Evolutionary conservation across 2,113 vertebrate genomes (phyloP).

Genomic region (Hemiscyllium ocellatum): DNA sequence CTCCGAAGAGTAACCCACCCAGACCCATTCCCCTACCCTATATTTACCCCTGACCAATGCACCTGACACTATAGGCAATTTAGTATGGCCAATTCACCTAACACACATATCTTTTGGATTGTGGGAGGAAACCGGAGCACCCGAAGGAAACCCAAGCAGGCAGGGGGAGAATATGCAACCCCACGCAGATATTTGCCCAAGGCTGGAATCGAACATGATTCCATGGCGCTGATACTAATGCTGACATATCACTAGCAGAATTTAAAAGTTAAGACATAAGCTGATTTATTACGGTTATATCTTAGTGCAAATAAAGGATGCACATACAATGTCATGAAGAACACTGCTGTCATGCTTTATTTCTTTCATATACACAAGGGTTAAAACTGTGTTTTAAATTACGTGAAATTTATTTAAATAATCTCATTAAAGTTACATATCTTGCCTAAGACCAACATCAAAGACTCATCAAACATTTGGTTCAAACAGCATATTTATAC

Average conservation of each 20-base stretch:
- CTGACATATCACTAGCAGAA: not conserved
- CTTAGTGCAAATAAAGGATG: not conserved
- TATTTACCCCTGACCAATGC: too few species aligned
- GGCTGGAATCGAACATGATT: too few species aligned
- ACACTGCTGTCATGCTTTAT: not conserved
- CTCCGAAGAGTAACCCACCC: too few species aligned
- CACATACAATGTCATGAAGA: not conserved
- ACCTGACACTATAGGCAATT: too few species aligned
- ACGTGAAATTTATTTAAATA: conserved; percentile 17
- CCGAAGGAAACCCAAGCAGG: too few species aligned
- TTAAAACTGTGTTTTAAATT: not conserved
- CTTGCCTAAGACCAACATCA: not conserved
- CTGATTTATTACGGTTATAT: not conserved
- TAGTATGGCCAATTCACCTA: too few species aligned
- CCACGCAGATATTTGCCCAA: too few species aligned
- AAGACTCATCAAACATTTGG: not conserved
- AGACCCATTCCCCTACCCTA: too few species aligned
- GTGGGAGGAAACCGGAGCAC: too few species aligned
- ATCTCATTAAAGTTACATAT: not conserved
- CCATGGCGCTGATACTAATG: too few species aligned
- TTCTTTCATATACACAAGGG: not conserved
- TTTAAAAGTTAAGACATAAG: not conserved
- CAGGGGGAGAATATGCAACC: too few species aligned
- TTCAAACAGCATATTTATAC: not conserved
- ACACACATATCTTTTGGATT: too few species aligned